Evolutionary conservation across 2,113 vertebrate species (phyloP), one percentile per base, ranked within the genome.

Genomic region (Zosterops lateralis): DNA sequence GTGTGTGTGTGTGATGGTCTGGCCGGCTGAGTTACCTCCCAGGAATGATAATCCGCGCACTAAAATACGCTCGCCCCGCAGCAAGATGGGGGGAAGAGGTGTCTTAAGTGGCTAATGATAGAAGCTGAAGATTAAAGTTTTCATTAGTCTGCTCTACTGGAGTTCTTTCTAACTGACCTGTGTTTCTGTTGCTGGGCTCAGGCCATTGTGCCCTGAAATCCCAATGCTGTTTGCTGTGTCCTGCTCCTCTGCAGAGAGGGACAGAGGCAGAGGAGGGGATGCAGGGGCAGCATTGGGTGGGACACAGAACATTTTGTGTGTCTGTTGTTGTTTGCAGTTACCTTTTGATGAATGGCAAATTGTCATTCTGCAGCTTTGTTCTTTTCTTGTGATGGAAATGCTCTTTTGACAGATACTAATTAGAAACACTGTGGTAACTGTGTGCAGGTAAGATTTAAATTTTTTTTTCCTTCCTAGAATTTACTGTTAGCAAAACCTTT

Each of bases 371-470:
- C 29, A 44, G 31, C 58, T 68, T 76, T 82, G 7, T 91, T 78
- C 12, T 80, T 83, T 47, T 44, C 62, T 75, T 91, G 62, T 48
- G 34, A 48, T 66, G 50, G 57, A 72, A 67, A 50, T 68, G 66
- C 28, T 83, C 14, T 91, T 85, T 79, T 73, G 92, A 51, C 60
- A 90, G 48, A 72, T 72, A 22, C 11, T 62, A 32, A 53, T 75
- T 75, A 72, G 48, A 75, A 79, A 72, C 20, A 12, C 45, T 51
- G 26, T 57, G 40, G 36, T 92, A 74, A 31, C 48, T 50, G 48
- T 0, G 2, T 36, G 36, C 38, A 77, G 60, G 70, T 87, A 64
- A 72, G 61, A 56, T n/a, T 22, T 62, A 42, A 82, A 56, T 24
- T 0, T 9, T 20, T 50, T 47, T 67, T 47, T 8, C 6, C 9